Conservation (phyloP, 2,113 vertebrate species). For the Silurus meridionalis region DNA sequence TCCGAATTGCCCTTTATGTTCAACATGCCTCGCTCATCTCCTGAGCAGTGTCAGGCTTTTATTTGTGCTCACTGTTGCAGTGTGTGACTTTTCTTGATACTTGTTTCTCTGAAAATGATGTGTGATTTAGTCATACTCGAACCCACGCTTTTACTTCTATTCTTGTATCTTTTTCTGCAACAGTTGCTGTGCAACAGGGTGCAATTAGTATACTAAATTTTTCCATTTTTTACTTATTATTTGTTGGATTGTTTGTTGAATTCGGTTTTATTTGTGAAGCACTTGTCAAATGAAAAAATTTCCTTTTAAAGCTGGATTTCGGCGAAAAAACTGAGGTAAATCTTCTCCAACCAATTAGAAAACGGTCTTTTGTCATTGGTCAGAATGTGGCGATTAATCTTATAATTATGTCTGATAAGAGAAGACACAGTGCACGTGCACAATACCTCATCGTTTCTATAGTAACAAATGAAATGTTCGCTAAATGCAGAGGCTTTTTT, state of each 20-base stretch:
- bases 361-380: too few relatives aligned
- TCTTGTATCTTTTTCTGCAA: not conserved
- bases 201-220: not conserved
- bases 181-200: not conserved
- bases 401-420: too few relatives aligned
- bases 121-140: slow-evolving; percentile 1
- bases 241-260: not conserved
- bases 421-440: too few relatives aligned
- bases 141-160: not conserved
- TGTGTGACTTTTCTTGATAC: not conserved
- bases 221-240: too few relatives aligned
- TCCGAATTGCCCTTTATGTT: not conserved
- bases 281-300: not conserved
- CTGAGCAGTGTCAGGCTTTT: not conserved
- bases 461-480: not conserved
- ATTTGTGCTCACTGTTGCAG: not conserved
- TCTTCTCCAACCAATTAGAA: not conserved
- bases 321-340: not conserved
- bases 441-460: not conserved
- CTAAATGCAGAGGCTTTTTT: too few relatives aligned
- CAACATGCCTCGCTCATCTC: not conserved
- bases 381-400: too few relatives aligned
- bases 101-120: not conserved
- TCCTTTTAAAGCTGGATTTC: not conserved
- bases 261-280: not conserved